Base-by-base conservation (phyloP, 2,888 invertebrate genomes). In the Macropis europaea region DNA sequence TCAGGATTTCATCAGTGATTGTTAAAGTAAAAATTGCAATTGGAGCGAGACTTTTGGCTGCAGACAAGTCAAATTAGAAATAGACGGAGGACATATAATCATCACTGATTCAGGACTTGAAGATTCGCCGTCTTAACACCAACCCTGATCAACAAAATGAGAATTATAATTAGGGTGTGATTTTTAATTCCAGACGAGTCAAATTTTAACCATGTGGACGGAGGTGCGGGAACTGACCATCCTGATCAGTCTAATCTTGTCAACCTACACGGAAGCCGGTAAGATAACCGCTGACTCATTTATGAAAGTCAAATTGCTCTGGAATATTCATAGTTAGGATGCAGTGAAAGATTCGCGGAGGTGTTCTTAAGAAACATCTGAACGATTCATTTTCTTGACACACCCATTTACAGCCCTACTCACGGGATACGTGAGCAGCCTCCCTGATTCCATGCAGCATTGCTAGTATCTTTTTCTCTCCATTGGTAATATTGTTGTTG, bases 401-500 rank as follows among this genome's bases (percentile, higher is more conserved):
- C 70, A 63, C 47, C 77, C 80, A 82, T 82, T 84, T 83, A 81
- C 68, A 72, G 48, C 22, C 73, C 54, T 48, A 42, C 57, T 48
- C 66, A 52, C 48, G 50, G 59, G 42, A 53, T 64, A 54, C 76
- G 77, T 79, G 80, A 75, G 52, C 57, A 68, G 75, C 52, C 64
- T 80, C 60, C n/a, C 66, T 38, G 66, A 80, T 72, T 67, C 56
- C 36, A 68, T 52, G 69, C 71, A 36, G 52, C 68, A 62, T 54
- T 42, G 52, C 71, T 57, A 77, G 70, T 73, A 76, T 76, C n/a
- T 78, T 77, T 76, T 77, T 42, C 60, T 48, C 62, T 42, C 45
- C 54, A 24, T 77, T 70, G 73, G 76, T 83, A 74, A 67, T 75
- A 81, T 81, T 82, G 73, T 78, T 72, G 72, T 76, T 82, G 67